phyloP scores from a whole-genome alignment of 2,888 invertebrate species.

The Chromoteleia sp. region DNA sequence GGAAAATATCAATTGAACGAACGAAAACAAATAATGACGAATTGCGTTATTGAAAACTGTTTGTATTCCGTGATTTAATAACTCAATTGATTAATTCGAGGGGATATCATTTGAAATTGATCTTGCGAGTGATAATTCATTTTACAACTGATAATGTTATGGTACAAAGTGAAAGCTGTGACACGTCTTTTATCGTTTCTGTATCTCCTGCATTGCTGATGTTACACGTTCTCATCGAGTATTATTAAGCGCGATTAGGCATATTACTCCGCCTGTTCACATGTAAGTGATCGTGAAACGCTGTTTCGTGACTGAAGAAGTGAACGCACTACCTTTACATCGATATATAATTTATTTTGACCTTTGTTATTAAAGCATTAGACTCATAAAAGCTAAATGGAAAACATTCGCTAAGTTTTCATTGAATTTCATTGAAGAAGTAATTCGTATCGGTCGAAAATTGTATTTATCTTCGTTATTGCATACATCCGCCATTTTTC shows the following conservation, averaged over 20 bases:
- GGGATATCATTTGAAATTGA: constrained; percentile 20
- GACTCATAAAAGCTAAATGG: constrained; percentile 43
- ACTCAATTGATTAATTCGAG: constrained; percentile 46
- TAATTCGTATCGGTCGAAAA: constrained; percentile 15
- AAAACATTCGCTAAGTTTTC: constrained; percentile 47
- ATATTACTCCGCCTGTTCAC: constrained; percentile 75
- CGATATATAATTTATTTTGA: constrained; percentile 79
- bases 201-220: constrained; percentile 78
- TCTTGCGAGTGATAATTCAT: constrained; percentile 45
- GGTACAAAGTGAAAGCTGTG: constrained; percentile 61
- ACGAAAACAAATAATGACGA: background rate
- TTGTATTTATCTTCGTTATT: no score
- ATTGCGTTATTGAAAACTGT: background rate
- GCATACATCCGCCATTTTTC: no score
- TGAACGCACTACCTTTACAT: constrained; percentile 74
- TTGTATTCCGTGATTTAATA: constrained; percentile 24
- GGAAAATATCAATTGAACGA: background rate
- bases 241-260: constrained; percentile 81
- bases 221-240: constrained; percentile 79
- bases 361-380: constrained; percentile 75
- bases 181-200: constrained; percentile 75
- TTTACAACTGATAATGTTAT: constrained; percentile 53
- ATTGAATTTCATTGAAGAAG: constrained; percentile 35
- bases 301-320: constrained; percentile 71
- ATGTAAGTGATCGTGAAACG: constrained; percentile 72